These are phyloP conservation scores for Gila robusta DNA, from an alignment of 2,797 vertebrate genomes.

Conservation along the genomic window DNA sequence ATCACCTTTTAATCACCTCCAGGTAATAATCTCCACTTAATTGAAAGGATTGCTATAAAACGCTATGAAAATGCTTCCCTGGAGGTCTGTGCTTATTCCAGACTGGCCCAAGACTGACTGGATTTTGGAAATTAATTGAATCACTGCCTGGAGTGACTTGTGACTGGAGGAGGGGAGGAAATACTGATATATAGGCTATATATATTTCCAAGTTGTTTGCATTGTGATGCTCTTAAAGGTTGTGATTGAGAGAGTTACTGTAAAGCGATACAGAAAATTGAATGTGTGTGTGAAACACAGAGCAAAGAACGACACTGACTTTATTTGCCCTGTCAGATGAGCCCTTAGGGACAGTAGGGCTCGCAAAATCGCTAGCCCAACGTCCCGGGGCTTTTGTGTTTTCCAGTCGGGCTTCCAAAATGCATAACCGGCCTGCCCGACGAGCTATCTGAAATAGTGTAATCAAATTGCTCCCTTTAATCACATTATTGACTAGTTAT, in stretches of 20 bases:
- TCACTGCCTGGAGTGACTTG: conserved; percentile 60
- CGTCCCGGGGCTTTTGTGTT: too few relatives aligned
- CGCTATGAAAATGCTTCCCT: conserved; percentile 67
- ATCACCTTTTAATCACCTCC: conserved; percentile 75
- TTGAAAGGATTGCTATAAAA: conserved; percentile 77
- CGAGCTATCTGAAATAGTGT: too few relatives aligned
- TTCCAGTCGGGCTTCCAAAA: too few relatives aligned
- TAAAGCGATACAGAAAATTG: conserved; percentile 12
- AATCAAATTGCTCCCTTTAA: too few relatives aligned
- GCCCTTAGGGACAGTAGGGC: conserved; percentile 60
- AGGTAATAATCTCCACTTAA: conserved; percentile 79
- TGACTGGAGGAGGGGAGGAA: conserved; percentile 4
- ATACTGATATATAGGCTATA: neutral
- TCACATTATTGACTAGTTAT: too few relatives aligned
- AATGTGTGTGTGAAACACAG: neutral
- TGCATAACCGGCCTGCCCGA: too few relatives aligned
- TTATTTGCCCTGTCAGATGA: conserved; percentile 70
- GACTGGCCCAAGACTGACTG: conserved; percentile 73
- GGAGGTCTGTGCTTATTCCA: conserved; percentile 73
- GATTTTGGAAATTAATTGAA: conserved; percentile 72
- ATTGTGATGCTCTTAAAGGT: neutral
- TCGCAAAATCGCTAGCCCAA: too few relatives aligned
- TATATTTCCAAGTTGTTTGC: conserved; percentile 6
- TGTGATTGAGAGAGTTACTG: conserved; percentile 20
- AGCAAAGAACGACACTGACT: conserved; percentile 59